Evolutionary conservation across 1,140 invertebrate species (phyloP).

Genomic region (Caerostris extrusa): DNA sequence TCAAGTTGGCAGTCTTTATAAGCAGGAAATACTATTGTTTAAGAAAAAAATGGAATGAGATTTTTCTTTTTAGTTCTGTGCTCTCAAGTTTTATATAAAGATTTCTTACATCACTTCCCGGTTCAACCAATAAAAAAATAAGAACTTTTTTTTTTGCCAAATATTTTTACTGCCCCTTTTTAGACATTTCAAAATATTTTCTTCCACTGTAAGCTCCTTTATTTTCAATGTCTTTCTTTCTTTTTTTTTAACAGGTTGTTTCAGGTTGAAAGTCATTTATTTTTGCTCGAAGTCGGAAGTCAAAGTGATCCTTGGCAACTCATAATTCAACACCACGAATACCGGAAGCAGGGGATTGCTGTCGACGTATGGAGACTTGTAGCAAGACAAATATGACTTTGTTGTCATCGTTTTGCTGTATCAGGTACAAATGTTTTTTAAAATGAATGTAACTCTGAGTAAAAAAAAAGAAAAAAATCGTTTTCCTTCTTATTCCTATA

Average conservation of each 20-base stretch:
- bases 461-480: too few species aligned
- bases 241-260: slow-evolving; percentile 64
- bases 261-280: slow-evolving; percentile 44
- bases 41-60: slow-evolving; percentile 40
- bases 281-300: slow-evolving; percentile 13
- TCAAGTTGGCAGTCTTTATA: slow-evolving; percentile 29
- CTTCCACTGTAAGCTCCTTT: background rate
- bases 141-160: background rate
- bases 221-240: background rate
- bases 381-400: slow-evolving; percentile 29
- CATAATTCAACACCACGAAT: slow-evolving; percentile 52
- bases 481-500: too few species aligned
- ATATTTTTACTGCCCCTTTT: slow-evolving; percentile 12
- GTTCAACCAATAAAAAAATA: background rate
- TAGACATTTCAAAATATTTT: slow-evolving; percentile 42
- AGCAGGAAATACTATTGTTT: slow-evolving; percentile 43
- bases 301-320: slow-evolving; percentile 18
- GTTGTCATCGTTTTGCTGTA: background rate
- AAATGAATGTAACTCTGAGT: background rate
- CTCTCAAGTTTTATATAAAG: background rate
- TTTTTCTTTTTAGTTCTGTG: background rate
- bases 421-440: background rate
- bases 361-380: slow-evolving; percentile 26
- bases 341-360: slow-evolving; percentile 41
- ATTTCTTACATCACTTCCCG: slow-evolving; percentile 9